phyloP scores from a whole-genome alignment of 2,113 vertebrate genomes.

The Lagopus muta region DNA sequence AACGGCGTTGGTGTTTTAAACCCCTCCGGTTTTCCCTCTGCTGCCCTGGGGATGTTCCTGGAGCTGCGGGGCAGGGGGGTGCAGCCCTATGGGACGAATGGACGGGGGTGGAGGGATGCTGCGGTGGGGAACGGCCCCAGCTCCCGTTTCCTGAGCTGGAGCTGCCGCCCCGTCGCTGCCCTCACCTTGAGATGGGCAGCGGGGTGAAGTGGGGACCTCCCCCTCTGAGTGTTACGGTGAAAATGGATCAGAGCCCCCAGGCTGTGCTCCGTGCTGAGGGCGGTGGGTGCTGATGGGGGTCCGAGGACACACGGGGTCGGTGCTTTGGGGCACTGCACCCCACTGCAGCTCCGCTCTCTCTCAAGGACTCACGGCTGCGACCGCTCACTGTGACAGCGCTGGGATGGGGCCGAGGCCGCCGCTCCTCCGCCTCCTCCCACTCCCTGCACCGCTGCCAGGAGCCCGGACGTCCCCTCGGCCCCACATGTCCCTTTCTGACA shows the following conservation, averaged over 20 bases:
- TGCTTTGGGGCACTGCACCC: neutral
- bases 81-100: neutral
- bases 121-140: neutral
- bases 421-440: neutral
- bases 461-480: neutral
- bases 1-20: neutral
- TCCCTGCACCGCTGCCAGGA: neutral
- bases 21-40: neutral
- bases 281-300: neutral
- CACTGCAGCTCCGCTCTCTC: neutral
- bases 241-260: accelerated
- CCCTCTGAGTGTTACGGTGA: accelerated
- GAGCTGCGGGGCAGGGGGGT: neutral
- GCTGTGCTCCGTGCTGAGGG: neutral
- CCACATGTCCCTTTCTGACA: neutral
- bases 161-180: neutral
- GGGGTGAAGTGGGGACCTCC: neutral
- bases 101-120: neutral
- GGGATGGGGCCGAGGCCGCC: neutral
- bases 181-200: neutral
- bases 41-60: neutral
- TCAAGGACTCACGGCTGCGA: conserved; percentile 27
- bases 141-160: accelerated
- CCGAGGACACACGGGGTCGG: accelerated
- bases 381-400: conserved; percentile 64